Evolutionary conservation across 2,888 invertebrate genomes (phyloP).

Genomic region (Caenorhabditis panamensis): DNA sequence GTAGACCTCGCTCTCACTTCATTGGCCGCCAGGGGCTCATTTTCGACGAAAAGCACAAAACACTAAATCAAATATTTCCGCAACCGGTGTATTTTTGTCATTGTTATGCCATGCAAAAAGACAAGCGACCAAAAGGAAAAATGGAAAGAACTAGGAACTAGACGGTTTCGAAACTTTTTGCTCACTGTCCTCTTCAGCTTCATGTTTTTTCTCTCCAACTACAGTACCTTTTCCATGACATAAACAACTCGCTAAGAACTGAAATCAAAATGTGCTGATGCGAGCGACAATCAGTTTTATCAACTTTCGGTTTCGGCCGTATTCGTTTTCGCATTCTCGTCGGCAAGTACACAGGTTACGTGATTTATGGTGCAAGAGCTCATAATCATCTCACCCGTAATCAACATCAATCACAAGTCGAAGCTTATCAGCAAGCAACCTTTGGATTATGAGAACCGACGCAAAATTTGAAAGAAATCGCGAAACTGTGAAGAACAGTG

Average conservation of each 20-base stretch:
- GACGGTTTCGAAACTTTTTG: slow-evolving; percentile 3
- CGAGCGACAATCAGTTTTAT: slow-evolving; percentile 3
- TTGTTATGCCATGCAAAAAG: slow-evolving; percentile 32
- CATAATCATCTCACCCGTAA: slow-evolving; percentile 11
- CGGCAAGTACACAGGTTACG: slow-evolving; percentile 29
- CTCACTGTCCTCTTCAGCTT: background rate
- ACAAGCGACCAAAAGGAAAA: slow-evolving; percentile 10
- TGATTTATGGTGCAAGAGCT: slow-evolving; percentile 46
- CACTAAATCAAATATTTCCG: slow-evolving; percentile 54
- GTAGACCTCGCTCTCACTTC: slow-evolving; percentile 21
- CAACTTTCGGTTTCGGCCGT: slow-evolving; percentile 7
- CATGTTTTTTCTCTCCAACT: background rate
- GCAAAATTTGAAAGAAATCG: background rate
- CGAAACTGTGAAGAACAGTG: slow-evolving; percentile 18
- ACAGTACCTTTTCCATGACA: slow-evolving; percentile 1
- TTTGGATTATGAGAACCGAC: slow-evolving; percentile 3
- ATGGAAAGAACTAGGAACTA: background rate
- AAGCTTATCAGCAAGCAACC: slow-evolving; percentile 11
- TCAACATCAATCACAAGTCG: slow-evolving; percentile 24
- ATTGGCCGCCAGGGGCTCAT: slow-evolving; percentile 30
- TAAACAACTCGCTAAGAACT: background rate
- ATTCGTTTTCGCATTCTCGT: too few relatives aligned
- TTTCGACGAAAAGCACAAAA: slow-evolving; percentile 55
- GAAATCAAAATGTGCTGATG: slow-evolving; percentile 23
- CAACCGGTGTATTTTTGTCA: slow-evolving; percentile 51